These are phyloP conservation scores for Lithophane socia DNA, from an alignment of 2,888 invertebrate genomes.

Conservation along the genomic window DNA sequence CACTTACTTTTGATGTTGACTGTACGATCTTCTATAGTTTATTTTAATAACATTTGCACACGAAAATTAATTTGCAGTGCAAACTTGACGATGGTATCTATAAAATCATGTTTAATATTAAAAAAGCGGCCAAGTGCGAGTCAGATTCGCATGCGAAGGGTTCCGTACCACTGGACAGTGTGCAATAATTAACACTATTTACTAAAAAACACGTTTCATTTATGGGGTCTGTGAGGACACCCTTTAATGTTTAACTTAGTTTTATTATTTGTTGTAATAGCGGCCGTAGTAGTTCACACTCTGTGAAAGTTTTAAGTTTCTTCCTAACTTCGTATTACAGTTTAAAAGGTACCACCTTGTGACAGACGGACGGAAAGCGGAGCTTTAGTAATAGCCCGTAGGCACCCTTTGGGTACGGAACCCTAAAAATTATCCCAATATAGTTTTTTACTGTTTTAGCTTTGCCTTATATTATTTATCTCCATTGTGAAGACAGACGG, in stretches of 20 bases:
- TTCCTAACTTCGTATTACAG: too few relatives aligned
- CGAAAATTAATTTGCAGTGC: not conserved
- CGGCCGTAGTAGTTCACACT: not conserved
- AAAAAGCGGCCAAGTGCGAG: not conserved
- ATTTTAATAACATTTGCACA: not conserved
- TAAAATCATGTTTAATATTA: not conserved
- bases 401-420: not conserved
- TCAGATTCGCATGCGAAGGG: not conserved
- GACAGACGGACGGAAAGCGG: not conserved
- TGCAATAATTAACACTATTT: not conserved
- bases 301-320: not conserved
- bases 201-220: not conserved
- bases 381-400: not conserved
- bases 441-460: not conserved
- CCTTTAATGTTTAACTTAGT: not conserved
- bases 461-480: slow-evolving; percentile 12
- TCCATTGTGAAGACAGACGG: not conserved
- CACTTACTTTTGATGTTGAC: not conserved
- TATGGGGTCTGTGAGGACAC: not conserved
- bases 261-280: not conserved
- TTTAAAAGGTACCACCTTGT: not conserved
- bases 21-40: not conserved
- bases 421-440: not conserved
- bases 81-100: not conserved
- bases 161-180: too few relatives aligned